phyloP scores from a whole-genome alignment of 2,888 invertebrate genomes.

The Pyralis farinalis region DNA sequence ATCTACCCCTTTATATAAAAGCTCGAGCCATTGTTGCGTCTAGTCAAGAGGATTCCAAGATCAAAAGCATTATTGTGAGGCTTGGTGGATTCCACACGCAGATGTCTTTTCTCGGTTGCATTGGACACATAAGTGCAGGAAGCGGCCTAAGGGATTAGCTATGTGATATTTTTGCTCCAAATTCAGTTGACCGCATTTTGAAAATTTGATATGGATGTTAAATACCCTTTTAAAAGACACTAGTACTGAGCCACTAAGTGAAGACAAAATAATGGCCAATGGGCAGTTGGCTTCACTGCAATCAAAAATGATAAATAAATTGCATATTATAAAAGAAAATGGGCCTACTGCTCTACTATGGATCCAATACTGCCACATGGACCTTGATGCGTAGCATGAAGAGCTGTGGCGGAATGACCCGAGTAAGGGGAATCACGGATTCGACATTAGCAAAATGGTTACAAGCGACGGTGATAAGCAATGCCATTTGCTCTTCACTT shows the following conservation, averaged over 20 bases:
- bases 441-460: constrained; percentile 1
- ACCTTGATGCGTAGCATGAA: constrained; percentile 28
- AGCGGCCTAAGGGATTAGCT: constrained; percentile 26
- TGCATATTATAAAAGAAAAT: constrained; percentile 1
- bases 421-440: constrained; percentile 9
- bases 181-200: constrained; percentile 38
- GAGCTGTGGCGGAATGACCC: constrained; percentile 19
- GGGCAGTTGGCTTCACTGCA: constrained; percentile 2
- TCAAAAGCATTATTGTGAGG: constrained; percentile 25
- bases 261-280: constrained; percentile 13
- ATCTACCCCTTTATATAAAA: constrained; percentile 37
- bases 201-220: constrained; percentile 21
- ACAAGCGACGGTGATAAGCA: no score
- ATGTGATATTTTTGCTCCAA: constrained; percentile 20
- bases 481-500: not conserved
- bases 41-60: constrained; percentile 16
- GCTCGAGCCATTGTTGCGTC: constrained; percentile 33
- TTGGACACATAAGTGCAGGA: constrained; percentile 43
- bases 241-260: not conserved
- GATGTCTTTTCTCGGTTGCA: constrained; percentile 29
- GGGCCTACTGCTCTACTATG: constrained; percentile 6
- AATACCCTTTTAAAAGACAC: not conserved
- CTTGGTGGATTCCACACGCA: constrained; percentile 45
- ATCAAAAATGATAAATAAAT: constrained; percentile 1
- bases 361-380: constrained; percentile 8